phyloP scores from a whole-genome alignment of 2,888 invertebrate genomes.

The Drosophila borealis region DNA sequence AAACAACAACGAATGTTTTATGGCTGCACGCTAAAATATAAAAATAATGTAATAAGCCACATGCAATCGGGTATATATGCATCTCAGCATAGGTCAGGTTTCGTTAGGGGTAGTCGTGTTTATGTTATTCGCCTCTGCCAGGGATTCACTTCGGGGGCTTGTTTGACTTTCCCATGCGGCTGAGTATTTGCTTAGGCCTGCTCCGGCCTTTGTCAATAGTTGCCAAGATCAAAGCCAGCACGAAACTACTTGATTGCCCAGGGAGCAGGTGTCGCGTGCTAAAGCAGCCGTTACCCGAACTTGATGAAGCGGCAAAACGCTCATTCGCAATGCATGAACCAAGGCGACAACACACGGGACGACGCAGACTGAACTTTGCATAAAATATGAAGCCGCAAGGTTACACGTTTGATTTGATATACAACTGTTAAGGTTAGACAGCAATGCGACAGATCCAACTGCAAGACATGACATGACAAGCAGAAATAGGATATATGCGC shows the following conservation, averaged over 20 bases:
- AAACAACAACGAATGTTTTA: slow-evolving; percentile 23
- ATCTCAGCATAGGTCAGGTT: background rate
- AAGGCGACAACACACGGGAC: slow-evolving; percentile 4
- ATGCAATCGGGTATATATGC: slow-evolving; percentile 28
- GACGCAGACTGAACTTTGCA: slow-evolving; percentile 5
- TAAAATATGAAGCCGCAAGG: slow-evolving; percentile 16
- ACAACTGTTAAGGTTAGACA: slow-evolving; percentile 7
- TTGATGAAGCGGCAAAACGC: slow-evolving; percentile 39
- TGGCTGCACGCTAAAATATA: slow-evolving; percentile 45
- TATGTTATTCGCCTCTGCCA: slow-evolving; percentile 54
- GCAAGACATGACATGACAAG: background rate
- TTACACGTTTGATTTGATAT: slow-evolving; percentile 28
- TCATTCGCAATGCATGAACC: slow-evolving; percentile 43
- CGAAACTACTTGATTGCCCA: slow-evolving; percentile 46
- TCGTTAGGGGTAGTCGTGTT: slow-evolving; percentile 25
- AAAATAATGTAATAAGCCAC: slow-evolving; percentile 53
- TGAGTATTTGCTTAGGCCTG: slow-evolving; percentile 58
- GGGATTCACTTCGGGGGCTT: slow-evolving; percentile 42
- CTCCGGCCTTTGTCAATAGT: slow-evolving; percentile 67
- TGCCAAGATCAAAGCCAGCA: slow-evolving; percentile 65
- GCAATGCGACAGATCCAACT: background rate
- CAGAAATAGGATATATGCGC: background rate
- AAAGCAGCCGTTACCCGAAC: slow-evolving; percentile 13
- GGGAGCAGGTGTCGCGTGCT: slow-evolving; percentile 38
- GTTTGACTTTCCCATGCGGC: slow-evolving; percentile 69